These are phyloP conservation scores for Phocides pigmalion DNA, from an alignment of 1,140 invertebrate genomes.

Conservation along the genomic window DNA sequence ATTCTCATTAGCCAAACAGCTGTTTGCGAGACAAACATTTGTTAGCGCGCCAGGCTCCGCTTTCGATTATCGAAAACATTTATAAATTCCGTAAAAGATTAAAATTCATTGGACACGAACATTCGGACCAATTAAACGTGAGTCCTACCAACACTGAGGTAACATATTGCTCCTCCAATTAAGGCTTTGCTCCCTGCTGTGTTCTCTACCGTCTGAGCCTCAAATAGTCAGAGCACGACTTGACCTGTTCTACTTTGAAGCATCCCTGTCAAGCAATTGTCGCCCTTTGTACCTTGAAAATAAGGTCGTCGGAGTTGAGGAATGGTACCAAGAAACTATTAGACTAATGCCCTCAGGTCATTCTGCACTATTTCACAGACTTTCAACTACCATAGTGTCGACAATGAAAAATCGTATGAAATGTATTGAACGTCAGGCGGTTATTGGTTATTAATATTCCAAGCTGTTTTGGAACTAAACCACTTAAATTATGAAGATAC, in stretches of 20 bases:
- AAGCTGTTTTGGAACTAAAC: not conserved
- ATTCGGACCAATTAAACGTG: slow-evolving; percentile 56
- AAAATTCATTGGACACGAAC: slow-evolving; percentile 48
- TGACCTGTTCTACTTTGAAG: slow-evolving; percentile 53
- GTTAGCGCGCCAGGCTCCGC: slow-evolving; percentile 19
- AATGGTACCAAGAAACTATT: slow-evolving; percentile 62
- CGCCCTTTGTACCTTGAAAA: slow-evolving; percentile 15
- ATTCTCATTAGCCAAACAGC: slow-evolving; percentile 27
- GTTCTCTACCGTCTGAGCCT: slow-evolving; percentile 63
- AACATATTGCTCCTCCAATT: slow-evolving; percentile 78
- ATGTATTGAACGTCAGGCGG: slow-evolving; percentile 35
- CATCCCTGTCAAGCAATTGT: slow-evolving; percentile 26
- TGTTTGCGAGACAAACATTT: slow-evolving; percentile 19
- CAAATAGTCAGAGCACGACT: slow-evolving; percentile 69
- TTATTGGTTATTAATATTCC: slow-evolving; percentile 23
- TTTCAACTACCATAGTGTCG: slow-evolving; percentile 62
- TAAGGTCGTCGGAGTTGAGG: slow-evolving; percentile 37
- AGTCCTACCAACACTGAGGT: slow-evolving; percentile 55
- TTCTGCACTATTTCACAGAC: slow-evolving; percentile 65
- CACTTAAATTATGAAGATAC: not conserved
- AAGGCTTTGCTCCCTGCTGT: slow-evolving; percentile 73
- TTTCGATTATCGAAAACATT: slow-evolving; percentile 47
- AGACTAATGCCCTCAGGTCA: slow-evolving; percentile 62
- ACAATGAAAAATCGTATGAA: slow-evolving; percentile 63
- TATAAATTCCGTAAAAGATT: slow-evolving; percentile 55